These are phyloP conservation scores for Esox niger DNA, from an alignment of 2,113 vertebrate species.

Conservation along the genomic window DNA sequence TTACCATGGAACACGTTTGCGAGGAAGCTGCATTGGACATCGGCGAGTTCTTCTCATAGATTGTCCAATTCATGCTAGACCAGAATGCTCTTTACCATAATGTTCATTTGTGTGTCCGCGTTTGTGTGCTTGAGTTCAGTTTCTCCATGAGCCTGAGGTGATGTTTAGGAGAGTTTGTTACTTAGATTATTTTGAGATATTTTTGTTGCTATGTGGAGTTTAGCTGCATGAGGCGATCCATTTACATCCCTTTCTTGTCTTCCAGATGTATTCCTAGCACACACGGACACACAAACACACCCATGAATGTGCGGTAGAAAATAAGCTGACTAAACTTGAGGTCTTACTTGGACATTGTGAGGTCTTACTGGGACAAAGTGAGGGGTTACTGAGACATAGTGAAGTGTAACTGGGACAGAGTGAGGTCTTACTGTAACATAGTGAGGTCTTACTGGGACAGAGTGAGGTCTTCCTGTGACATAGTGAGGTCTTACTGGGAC, in stretches of 20 bases:
- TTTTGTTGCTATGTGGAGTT: slow-evolving; percentile 41
- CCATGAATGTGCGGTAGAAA: slow-evolving; percentile 29
- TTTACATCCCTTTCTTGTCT: slow-evolving; percentile 48
- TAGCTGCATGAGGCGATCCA: slow-evolving; percentile 46
- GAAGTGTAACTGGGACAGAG: no score
- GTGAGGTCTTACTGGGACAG: no score
- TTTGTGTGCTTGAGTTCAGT: no score
- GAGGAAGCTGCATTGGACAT: background rate
- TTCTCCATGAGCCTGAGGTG: slow-evolving; percentile 36
- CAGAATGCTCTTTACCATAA: background rate
- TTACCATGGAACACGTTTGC: no score
- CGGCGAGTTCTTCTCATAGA: slow-evolving; percentile 30
- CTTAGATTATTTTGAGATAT: slow-evolving; percentile 45
- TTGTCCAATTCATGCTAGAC: slow-evolving; percentile 1
- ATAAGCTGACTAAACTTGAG: no score
- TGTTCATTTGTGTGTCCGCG: no score
- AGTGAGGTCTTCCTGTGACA: no score
- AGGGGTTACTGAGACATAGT: no score
- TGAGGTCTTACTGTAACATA: no score
- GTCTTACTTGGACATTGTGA: no score
- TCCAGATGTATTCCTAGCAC: slow-evolving; percentile 46
- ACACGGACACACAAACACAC: slow-evolving; percentile 33
- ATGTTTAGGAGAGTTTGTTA: slow-evolving; percentile 36
- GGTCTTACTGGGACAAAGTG: no score
- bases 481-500: no score